Evolutionary conservation across 2,113 vertebrate genomes (phyloP), one percentile per base, ranked within the genome.

Genomic region (Tympanuchus pallidicinctus): DNA sequence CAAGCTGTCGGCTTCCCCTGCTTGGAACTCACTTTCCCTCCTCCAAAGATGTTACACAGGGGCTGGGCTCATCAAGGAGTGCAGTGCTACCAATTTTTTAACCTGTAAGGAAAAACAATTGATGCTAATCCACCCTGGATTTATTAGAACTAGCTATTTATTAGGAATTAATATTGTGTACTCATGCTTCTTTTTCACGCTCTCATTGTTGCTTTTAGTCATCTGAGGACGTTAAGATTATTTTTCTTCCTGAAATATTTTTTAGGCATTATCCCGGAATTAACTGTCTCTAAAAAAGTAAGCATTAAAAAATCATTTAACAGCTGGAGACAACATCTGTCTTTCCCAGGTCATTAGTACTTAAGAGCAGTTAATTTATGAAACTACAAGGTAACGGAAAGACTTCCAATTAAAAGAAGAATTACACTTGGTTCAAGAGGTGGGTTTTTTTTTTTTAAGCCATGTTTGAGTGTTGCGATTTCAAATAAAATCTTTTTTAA

Each of bases 311-410:
- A 83, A 67, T 27, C 59, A 94, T 91, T 86, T 88, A 94, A 92
- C 96, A 97, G 92, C 90, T 96, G 95, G 91, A 96, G 94, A 77
- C 79, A 95, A 79, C 96, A 96, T 90, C 94, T 97, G 96, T 79
- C 70, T 86, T 89, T 95, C 86, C 75, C 54, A 93, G 89, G 94
- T 90, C 92, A 96, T 95, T 95, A 94, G 78, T 84, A 85, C 43
- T 92, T 94, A 82, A 93, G 74, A 91, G 52, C 65, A 89, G 79
- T 84, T 93, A 93, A 96, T 96, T 96, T 96, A 95, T 82, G 70
- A 84, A 43, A 72, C 63, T 92, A 50, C 10, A 38, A 83, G n/a
- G 69, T 86, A 78, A 80, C 34, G 78, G 27, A 84, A 27, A 91
- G 45, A 83, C 57, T 45, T 38, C 43, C 52, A 89, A 71, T 89